phyloP scores from a whole-genome alignment of 1,140 invertebrate species.

The Brachystomella parvula region DNA sequence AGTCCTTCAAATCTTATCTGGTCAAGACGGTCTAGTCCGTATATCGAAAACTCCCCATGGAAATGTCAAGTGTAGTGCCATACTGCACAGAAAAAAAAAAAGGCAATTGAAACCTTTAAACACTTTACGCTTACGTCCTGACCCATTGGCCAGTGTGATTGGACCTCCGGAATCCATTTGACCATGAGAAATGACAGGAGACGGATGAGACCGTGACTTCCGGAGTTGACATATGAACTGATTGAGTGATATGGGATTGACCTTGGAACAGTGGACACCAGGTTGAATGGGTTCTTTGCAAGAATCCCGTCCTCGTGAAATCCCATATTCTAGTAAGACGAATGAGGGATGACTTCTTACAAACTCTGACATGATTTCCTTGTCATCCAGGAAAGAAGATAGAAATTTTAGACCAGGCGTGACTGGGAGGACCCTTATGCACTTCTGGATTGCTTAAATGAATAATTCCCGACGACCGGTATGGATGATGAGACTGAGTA shows the following conservation, averaged over 20 bases:
- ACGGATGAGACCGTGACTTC: conserved; percentile 31
- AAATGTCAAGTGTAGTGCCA: conserved; percentile 42
- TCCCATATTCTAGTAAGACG: not conserved
- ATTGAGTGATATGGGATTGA: conserved; percentile 34
- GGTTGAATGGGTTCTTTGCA: no score
- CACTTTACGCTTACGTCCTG: conserved; percentile 4
- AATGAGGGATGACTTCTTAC: not conserved
- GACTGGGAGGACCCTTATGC: no score
- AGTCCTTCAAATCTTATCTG: no score
- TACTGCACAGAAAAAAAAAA: conserved; percentile 41
- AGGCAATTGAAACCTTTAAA: conserved; percentile 40
- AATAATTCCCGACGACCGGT: no score
- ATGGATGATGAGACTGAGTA: no score
- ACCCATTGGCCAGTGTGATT: not conserved
- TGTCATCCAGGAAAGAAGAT: not conserved
- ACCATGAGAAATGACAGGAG: conserved; percentile 36
- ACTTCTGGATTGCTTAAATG: no score
- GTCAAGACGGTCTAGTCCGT: no score
- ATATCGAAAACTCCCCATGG: no score
- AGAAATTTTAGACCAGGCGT: not conserved
- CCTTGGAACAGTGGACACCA: conserved; percentile 41
- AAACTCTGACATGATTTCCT: not conserved
- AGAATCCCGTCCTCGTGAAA: not conserved
- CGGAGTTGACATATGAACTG: conserved; percentile 42
- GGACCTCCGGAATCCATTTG: conserved; percentile 41